Conservation (phyloP, 2,113 vertebrate species). For the Chloropsis cyanopogon region DNA sequence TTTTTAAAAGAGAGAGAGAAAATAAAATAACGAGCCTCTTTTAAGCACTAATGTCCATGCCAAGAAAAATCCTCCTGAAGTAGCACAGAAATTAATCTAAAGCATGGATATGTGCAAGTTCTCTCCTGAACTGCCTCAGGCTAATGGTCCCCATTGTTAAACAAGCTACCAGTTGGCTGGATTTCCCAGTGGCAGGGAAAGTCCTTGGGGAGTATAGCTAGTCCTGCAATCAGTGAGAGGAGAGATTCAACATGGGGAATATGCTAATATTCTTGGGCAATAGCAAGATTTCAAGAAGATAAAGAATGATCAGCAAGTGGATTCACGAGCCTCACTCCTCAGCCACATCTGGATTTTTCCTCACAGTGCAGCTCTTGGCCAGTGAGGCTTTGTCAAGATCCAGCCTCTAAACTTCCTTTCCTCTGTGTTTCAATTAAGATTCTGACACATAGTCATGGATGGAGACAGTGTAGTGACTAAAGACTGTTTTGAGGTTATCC, state of each 20-base stretch:
- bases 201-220: background rate
- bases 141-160: background rate
- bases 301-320: background rate
- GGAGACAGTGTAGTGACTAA: background rate
- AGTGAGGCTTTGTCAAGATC: background rate
- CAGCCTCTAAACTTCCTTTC: background rate
- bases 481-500: background rate
- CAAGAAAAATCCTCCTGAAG: background rate
- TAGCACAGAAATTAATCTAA: background rate
- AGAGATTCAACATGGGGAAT: background rate
- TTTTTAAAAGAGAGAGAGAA: background rate
- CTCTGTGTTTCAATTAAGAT: conserved; percentile 15
- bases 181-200: background rate
- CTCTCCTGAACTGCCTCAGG: background rate
- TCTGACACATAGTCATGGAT: background rate
- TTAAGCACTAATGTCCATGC: background rate
- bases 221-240: background rate
- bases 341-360: background rate
- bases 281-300: background rate
- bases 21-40: background rate
- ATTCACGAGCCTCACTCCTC: background rate
- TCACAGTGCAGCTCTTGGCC: background rate
- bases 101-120: background rate
- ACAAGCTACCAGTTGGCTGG: background rate
- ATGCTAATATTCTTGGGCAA: background rate